A percentile compares a stretch with the other conserved stretches of the same genome.
These are phyloP conservation scores for Magallana gigas DNA, from an alignment of 1,140 invertebrate species.

Conservation along the genomic window DNA sequence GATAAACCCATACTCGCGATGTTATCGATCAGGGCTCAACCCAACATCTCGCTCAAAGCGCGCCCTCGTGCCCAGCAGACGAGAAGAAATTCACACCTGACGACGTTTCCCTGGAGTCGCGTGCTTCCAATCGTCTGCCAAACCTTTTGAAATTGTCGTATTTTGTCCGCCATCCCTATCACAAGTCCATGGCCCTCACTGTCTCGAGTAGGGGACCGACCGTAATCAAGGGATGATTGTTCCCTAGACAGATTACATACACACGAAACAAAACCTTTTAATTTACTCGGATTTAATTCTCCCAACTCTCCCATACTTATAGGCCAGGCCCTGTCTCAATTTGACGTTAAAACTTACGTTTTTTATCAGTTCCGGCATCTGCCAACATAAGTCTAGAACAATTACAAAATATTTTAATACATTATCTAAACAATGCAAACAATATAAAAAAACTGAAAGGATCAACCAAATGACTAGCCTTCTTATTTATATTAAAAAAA, in stretches of 20 bases:
- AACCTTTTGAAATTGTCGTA: conserved; percentile 37
- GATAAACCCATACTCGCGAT: conserved; percentile 37
- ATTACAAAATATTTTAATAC: conserved; percentile 28
- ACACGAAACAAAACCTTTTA: conserved; percentile 34
- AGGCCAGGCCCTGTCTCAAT: conserved; percentile 28
- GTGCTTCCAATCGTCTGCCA: conserved; percentile 36
- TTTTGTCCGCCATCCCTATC: conserved; percentile 34
- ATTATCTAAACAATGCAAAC: conserved; percentile 32
- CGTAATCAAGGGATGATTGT: conserved; percentile 25
- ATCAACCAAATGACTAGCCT: not conserved
- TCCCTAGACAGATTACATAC: conserved; percentile 29
- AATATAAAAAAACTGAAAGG: conserved; percentile 2
- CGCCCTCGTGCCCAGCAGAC: conserved; percentile 38
- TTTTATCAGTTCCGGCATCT: conserved; percentile 33
- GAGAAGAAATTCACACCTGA: conserved; percentile 39
- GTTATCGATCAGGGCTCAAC: conserved; percentile 32
- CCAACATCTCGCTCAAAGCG: conserved; percentile 28
- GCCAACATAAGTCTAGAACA: conserved; percentile 26
- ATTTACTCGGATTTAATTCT: conserved; percentile 31
- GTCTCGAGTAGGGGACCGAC: conserved; percentile 32
- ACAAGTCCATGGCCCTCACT: conserved; percentile 17
- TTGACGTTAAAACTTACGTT: conserved; percentile 2
- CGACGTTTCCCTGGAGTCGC: conserved; percentile 34
- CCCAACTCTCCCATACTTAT: not conserved
- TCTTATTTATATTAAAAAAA: conserved; percentile 7